phyloP scores from a whole-genome alignment of 2,113 vertebrate species.

The Calyptomena viridis region DNA sequence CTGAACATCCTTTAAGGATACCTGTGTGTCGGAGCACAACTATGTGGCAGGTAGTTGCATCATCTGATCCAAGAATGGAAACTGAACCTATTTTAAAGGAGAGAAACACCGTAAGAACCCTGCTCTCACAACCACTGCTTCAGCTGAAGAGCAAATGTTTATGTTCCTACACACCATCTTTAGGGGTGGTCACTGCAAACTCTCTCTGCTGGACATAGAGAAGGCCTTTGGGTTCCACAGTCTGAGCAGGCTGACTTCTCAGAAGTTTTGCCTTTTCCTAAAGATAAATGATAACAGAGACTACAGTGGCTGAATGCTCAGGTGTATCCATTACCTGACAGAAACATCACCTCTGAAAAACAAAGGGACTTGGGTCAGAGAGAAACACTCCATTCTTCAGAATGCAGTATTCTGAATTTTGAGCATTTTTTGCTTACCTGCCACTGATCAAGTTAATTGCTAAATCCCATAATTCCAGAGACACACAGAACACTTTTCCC shows the following conservation, averaged over 20 bases:
- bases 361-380: not conserved
- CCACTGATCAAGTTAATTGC: not conserved
- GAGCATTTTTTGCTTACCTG: not conserved
- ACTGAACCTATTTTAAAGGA: constrained; percentile 80
- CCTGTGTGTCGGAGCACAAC: constrained; percentile 94
- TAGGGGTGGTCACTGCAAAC: constrained; percentile 90
- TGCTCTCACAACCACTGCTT: not conserved
- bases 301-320: constrained; percentile 49
- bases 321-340: not conserved
- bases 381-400: too few relatives aligned
- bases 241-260: constrained; percentile 77
- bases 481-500: not conserved
- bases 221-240: constrained; percentile 87
- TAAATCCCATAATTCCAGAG: not conserved
- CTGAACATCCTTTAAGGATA: constrained; percentile 53
- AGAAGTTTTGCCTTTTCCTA: constrained; percentile 89
- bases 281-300: constrained; percentile 61
- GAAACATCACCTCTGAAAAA: constrained; percentile 15
- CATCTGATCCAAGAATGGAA: constrained; percentile 91
- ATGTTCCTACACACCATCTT: constrained; percentile 81
- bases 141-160: not conserved
- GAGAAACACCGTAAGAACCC: constrained; percentile 39
- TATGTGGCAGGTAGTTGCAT: constrained; percentile 97
- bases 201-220: constrained; percentile 95
- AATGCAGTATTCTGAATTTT: not conserved